Conservation (phyloP, 2,797 vertebrate species). For the Leptatherina wallacei region DNA sequence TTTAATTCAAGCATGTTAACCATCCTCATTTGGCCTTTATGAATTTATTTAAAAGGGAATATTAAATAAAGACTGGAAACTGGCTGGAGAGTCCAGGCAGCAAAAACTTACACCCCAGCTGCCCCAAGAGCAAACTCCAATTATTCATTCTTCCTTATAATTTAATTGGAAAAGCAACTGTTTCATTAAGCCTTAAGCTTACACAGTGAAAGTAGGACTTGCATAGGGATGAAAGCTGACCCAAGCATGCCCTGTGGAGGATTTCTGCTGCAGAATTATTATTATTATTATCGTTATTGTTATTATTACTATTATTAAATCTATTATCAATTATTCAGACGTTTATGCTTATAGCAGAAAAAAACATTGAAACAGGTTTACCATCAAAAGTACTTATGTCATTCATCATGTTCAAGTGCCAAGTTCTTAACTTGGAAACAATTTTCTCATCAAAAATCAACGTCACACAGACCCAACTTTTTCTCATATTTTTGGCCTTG, state of each 20-base stretch:
- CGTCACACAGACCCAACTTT: neutral
- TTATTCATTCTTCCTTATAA: conserved; percentile 57
- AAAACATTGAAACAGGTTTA: neutral
- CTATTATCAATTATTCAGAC: no score
- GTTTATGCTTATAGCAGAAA: neutral
- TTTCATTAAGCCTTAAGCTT: conserved; percentile 65
- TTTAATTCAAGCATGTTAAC: neutral
- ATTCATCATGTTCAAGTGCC: no score
- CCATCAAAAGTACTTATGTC: neutral
- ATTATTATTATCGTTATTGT: neutral
- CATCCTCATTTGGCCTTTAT: neutral
- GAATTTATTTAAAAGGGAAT: conserved; percentile 5
- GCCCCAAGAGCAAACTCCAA: conserved; percentile 45
- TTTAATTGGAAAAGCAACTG: conserved; percentile 68
- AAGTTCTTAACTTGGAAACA: no score
- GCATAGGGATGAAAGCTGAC: conserved; percentile 16
- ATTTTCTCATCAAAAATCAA: neutral
- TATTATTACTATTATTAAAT: neutral
- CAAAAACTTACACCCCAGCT: conserved; percentile 10
- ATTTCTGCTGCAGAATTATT: conserved; percentile 18
- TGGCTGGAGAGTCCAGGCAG: conserved; percentile 10
- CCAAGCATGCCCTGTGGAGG: conserved; percentile 20
- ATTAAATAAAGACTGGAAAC: neutral
- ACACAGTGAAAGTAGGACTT: conserved; percentile 20
- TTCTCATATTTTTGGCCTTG: conserved; percentile 42